Conservation (phyloP, 2,113 vertebrate species). For the Nycticorax nycticorax region DNA sequence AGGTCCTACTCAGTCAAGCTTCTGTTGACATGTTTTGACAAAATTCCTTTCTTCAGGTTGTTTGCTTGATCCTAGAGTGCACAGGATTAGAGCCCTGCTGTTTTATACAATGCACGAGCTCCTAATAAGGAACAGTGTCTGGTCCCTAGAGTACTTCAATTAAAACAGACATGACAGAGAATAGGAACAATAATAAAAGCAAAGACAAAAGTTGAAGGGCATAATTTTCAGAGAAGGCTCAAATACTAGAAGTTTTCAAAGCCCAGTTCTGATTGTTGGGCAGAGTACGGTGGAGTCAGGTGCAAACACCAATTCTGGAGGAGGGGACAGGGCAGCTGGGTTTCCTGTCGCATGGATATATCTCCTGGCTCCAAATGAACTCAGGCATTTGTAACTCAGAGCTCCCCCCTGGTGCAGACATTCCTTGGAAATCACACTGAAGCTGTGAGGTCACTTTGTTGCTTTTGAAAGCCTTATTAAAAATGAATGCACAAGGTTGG, state of each 20-base stretch:
- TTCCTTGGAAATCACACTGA: not conserved
- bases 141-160: not conserved
- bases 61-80: not conserved
- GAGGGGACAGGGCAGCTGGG: not conserved
- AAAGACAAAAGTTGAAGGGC: not conserved
- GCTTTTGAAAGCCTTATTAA: not conserved
- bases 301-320: not conserved
- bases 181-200: not conserved
- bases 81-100: not conserved
- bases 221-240: not conserved
- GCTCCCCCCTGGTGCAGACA: not conserved
- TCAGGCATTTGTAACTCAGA: not conserved
- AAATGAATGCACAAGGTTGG: accelerated
- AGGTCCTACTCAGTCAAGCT: not conserved
- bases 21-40: conserved; percentile 5
- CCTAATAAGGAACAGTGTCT: not conserved
- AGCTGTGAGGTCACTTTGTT: not conserved
- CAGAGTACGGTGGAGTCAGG: not conserved
- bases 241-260: not conserved
- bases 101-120: not conserved
- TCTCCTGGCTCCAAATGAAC: not conserved
- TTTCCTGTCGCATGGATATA: not conserved
- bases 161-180: not conserved
- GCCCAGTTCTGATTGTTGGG: not conserved
- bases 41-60: not conserved